Evolutionary conservation across 2,797 vertebrate genomes (phyloP), one percentile per base, ranked within the genome.

Genomic region (Picus viridis): DNA sequence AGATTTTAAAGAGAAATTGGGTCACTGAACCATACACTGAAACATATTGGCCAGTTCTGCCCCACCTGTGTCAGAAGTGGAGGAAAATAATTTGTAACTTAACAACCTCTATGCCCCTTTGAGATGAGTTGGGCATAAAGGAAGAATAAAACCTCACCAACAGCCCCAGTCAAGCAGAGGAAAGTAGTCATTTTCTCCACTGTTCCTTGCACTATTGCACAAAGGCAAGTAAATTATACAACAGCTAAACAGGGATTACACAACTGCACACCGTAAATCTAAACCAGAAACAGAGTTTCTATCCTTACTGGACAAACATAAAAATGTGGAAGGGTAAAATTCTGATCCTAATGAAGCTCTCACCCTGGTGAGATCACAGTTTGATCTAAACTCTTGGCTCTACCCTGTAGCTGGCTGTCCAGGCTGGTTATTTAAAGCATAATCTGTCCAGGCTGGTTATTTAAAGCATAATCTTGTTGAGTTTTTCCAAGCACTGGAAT

Each of bases 221-320:
- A 93, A 94, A 89, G 57, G 32, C 81, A 71, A 85, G 19, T 36
- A 64, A 57, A 30, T 86, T 93, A 86, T 77, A 90, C 84, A 95
- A 94, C 26, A 84, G 64, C 77, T 83, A 84, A 93, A 76, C 0
- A 74, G 22, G 24, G 45, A 90, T 96, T 96, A 81, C 80, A 83
- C 88, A 95, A 93, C 7, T 22, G 17, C 86, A 34, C 15, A 92
- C 53, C 34, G 69, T 56, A 90, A 74, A 90, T 65, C 32, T 85
- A 96, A 94, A 94, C 63, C 68, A 92, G 75, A 94, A 93, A 91
- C 91, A 95, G 75, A 88, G 74, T 56, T 26, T 64, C 71, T 72
- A 2, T 74, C 19, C 36, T 71, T 29, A 71, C 12, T 82, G 64
- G 80, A 90, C 77, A 88, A 88, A 76, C 23, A 75, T 19, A 34